Evolutionary conservation across 1,140 invertebrate genomes (phyloP).

Genomic region (Papilio aristodemus): DNA sequence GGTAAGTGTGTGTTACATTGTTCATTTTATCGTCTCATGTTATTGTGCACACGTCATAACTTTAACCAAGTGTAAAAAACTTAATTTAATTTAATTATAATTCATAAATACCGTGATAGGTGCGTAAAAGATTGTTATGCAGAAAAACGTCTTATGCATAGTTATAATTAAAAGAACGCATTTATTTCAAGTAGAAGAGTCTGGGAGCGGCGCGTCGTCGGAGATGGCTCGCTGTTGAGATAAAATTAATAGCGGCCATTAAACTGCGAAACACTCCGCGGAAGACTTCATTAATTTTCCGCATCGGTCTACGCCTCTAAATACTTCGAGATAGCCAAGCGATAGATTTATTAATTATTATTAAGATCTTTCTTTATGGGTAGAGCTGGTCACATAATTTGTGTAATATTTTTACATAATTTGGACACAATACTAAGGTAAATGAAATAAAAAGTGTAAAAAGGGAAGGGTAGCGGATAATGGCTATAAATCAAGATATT

Average conservation of each 20-base stretch:
- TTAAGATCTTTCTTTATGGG: constrained; percentile 2
- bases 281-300: constrained; percentile 78
- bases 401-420: background rate
- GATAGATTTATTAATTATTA: constrained; percentile 74
- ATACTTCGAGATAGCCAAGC: constrained; percentile 52
- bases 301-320: constrained; percentile 63
- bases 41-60: background rate
- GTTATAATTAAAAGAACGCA: constrained; percentile 45
- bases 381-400: background rate
- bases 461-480: constrained; percentile 55
- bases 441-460: constrained; percentile 33
- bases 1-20: no score
- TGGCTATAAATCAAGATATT: constrained; percentile 74
- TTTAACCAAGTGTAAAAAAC: background rate
- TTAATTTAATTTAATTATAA: background rate
- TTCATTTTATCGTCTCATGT: no score
- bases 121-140: constrained; percentile 15
- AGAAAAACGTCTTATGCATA: background rate
- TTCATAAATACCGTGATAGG: background rate
- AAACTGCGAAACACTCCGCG: constrained; percentile 71
- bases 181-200: constrained; percentile 53
- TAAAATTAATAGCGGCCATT: constrained; percentile 76
- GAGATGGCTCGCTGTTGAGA: constrained; percentile 66
- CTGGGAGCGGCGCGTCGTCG: constrained; percentile 44
- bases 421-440: constrained; percentile 21